Evolutionary conservation across 2,113 vertebrate genomes (phyloP).

Genomic region (Tautogolabrus adspersus): DNA sequence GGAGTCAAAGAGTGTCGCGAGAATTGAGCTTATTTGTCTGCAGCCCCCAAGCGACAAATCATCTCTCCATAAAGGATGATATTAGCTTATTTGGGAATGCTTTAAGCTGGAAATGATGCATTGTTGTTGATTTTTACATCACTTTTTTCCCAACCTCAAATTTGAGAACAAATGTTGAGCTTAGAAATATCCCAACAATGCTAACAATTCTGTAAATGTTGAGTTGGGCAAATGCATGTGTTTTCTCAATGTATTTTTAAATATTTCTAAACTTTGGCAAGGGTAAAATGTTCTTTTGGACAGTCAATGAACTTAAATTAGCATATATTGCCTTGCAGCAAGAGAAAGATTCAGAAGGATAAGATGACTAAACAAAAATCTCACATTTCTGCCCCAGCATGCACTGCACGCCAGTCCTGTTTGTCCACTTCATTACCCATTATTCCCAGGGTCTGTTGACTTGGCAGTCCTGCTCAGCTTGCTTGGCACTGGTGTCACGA

Average conservation of each 20-base stretch:
- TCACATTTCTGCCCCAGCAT: background rate
- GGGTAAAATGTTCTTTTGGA: background rate
- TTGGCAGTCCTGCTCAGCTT: constrained; percentile 23
- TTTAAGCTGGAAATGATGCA: background rate
- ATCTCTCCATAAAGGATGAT: background rate
- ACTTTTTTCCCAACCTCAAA: background rate
- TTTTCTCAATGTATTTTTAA: background rate
- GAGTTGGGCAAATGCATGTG: background rate
- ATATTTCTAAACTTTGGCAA: background rate
- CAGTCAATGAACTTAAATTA: background rate
- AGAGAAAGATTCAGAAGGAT: background rate
- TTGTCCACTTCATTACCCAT: constrained; percentile 37
- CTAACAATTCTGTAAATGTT: background rate
- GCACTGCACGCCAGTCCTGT: constrained; percentile 13
- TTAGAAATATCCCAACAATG: background rate
- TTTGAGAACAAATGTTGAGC: background rate
- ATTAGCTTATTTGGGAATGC: background rate
- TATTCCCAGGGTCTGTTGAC: background rate
- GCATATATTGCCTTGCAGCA: too few species aligned
- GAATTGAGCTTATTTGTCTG: background rate
- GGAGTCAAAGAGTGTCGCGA: background rate
- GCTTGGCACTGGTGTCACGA: constrained; percentile 2
- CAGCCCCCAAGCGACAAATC: background rate
- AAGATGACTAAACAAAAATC: background rate
- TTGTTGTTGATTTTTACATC: background rate